Evolutionary conservation across 2,888 invertebrate species (phyloP).

Genomic region (Dichetophora obliterata): DNA sequence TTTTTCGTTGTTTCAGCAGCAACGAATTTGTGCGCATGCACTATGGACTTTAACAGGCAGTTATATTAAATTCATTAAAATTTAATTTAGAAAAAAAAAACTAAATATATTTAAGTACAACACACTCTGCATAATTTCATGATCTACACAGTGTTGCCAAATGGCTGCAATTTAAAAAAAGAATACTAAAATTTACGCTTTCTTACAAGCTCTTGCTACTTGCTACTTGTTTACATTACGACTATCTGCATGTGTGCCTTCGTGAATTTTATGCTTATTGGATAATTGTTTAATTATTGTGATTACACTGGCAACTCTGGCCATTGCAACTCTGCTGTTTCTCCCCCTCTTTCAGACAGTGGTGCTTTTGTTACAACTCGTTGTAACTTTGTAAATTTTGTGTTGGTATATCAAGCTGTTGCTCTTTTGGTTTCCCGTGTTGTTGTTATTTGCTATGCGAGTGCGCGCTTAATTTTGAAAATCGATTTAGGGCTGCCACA

Average conservation of each 20-base stretch:
- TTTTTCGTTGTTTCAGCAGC: conserved; percentile 8
- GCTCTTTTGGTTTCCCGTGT: neutral
- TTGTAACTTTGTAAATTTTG: conserved; percentile 3
- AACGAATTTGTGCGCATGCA: neutral
- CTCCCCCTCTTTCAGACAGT: no score
- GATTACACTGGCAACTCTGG: conserved; percentile 24
- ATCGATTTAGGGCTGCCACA: conserved; percentile 42
- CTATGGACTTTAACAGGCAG: neutral
- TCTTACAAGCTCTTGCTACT: neutral
- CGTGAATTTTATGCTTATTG: conserved; percentile 19
- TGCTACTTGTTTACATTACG: no score
- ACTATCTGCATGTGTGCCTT: neutral
- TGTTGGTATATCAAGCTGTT: conserved; percentile 4
- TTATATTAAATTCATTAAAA: conserved; percentile 19
- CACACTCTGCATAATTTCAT: neutral
- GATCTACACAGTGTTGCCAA: conserved; percentile 2
- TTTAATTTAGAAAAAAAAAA: neutral
- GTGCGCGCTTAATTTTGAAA: conserved; percentile 34
- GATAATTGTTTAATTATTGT: conserved; percentile 24
- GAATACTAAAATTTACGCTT: no score
- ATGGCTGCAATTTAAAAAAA: neutral
- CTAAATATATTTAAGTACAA: neutral
- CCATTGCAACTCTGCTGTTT: neutral
- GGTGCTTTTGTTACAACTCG: neutral
- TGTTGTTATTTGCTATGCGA: conserved; percentile 11